Evolutionary conservation across 1,140 invertebrate genomes (phyloP).

Genomic region (Micrasema minimum): DNA sequence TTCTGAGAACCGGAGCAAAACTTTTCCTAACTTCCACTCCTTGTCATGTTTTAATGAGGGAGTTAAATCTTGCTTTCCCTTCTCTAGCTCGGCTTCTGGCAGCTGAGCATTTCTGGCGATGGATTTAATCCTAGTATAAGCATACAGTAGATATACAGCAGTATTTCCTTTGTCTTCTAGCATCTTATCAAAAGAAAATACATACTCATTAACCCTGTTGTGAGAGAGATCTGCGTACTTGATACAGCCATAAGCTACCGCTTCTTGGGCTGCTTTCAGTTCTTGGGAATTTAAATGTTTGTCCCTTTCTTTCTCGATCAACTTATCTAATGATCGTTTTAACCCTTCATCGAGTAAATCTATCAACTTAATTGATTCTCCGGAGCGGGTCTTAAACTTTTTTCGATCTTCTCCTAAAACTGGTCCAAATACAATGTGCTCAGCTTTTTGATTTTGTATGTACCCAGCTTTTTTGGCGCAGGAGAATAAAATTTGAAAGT

Average conservation of each 20-base stretch:
- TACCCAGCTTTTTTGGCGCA: slow-evolving; percentile 80
- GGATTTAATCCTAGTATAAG: slow-evolving; percentile 92
- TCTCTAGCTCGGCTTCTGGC: slow-evolving; percentile 66
- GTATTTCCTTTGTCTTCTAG: slow-evolving; percentile 99
- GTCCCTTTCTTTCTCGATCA: slow-evolving; percentile 92
- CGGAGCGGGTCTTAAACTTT: slow-evolving; percentile 98
- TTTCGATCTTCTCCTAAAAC: slow-evolving; percentile 99
- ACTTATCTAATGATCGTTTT: slow-evolving; percentile 83
- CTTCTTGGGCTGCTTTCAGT: slow-evolving; percentile 84
- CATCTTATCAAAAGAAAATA: slow-evolving; percentile 99
- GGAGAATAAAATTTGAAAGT: slow-evolving; percentile 82
- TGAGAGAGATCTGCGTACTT: slow-evolving; percentile 98
- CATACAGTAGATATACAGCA: slow-evolving; percentile 97
- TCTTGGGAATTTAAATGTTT: slow-evolving; percentile 87
- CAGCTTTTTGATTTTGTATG: slow-evolving; percentile 75
- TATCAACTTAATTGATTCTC: slow-evolving; percentile 91
- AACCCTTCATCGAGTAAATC: slow-evolving; percentile 97
- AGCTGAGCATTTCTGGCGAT: slow-evolving; percentile 84
- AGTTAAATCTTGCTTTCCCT: slow-evolving; percentile 67
- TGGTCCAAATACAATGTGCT: slow-evolving; percentile 96
- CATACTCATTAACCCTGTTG: slow-evolving; percentile 93
- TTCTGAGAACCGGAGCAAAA: slow-evolving; percentile 87
- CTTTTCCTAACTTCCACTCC: slow-evolving; percentile 96
- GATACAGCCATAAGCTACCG: slow-evolving; percentile 97
- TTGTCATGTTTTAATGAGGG: slow-evolving; percentile 87